Evolutionary conservation across 2,888 invertebrate genomes (phyloP).

Genomic region (Dinocampus coccinellae): DNA sequence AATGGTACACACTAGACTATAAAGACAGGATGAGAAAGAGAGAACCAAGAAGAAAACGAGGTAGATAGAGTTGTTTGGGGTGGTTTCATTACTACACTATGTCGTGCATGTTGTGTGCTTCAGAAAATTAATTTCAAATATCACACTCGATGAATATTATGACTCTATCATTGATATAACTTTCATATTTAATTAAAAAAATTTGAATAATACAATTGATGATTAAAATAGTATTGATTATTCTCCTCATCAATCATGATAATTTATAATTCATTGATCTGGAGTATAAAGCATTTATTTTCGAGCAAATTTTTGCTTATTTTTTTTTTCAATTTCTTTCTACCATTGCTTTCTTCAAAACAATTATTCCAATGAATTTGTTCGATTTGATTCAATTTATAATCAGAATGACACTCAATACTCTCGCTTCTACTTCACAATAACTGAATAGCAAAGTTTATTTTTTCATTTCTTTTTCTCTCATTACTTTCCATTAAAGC

Average conservation of each 20-base stretch:
- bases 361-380: too few relatives aligned
- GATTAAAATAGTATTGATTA: too few relatives aligned
- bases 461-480: neutral
- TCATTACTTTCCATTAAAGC: neutral
- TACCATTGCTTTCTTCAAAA: too few relatives aligned
- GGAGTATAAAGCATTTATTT: too few relatives aligned
- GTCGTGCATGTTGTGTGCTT: neutral
- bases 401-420: neutral
- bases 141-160: neutral
- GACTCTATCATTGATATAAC: neutral
- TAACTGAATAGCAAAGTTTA: neutral
- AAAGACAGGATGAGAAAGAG: neutral
- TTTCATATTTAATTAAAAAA: neutral
- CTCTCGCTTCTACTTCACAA: neutral
- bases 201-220: neutral
- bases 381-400: too few relatives aligned
- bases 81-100: neutral
- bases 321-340: too few relatives aligned
- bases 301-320: too few relatives aligned
- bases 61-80: neutral
- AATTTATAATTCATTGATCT: too few relatives aligned
- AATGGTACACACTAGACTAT: neutral
- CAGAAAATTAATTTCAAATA: neutral
- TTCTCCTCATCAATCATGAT: too few relatives aligned
- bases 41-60: neutral